Evolutionary conservation across 1,140 invertebrate species (phyloP).

Genomic region (Drosophila santomea): DNA sequence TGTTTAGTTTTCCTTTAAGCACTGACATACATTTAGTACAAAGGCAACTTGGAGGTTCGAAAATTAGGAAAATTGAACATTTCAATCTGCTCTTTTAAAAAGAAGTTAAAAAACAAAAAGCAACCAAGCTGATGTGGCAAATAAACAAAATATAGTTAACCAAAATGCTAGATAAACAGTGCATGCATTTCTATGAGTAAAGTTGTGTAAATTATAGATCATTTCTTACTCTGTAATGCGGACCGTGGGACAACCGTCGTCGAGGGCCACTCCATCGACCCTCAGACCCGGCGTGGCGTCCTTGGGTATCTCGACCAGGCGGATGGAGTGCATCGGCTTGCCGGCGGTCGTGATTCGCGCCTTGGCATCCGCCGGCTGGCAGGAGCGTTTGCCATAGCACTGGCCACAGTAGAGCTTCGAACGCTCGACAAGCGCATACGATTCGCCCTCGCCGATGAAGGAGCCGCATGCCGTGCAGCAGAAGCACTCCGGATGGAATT

Average conservation of each 20-base stretch:
- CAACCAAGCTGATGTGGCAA: no score
- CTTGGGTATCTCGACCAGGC: conserved; percentile 91
- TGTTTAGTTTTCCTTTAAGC: no score
- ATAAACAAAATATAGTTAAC: no score
- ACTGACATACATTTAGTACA: no score
- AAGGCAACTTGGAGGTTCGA: no score
- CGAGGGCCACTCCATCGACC: conserved; percentile 86
- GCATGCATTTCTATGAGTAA: not conserved
- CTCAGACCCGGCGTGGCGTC: conserved; percentile 86
- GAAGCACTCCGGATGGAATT: conserved; percentile 98
- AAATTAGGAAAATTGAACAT: no score
- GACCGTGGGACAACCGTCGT: conserved; percentile 77
- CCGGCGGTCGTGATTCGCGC: conserved; percentile 66
- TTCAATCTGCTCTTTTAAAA: no score
- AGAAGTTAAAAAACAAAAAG: no score
- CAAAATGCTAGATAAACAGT: no score
- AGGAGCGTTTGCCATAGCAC: conserved; percentile 87
- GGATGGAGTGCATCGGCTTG: conserved; percentile 91
- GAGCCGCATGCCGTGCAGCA: conserved; percentile 92
- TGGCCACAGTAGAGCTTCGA: conserved; percentile 93
- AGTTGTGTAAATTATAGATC: not conserved
- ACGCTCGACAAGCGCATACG: conserved; percentile 94
- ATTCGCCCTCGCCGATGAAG: conserved; percentile 96
- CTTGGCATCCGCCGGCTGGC: conserved; percentile 49
- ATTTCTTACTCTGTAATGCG: conserved; percentile 78